Base-by-base conservation (phyloP, 2,113 vertebrate species). In the Nothoprocta perdicaria region DNA sequence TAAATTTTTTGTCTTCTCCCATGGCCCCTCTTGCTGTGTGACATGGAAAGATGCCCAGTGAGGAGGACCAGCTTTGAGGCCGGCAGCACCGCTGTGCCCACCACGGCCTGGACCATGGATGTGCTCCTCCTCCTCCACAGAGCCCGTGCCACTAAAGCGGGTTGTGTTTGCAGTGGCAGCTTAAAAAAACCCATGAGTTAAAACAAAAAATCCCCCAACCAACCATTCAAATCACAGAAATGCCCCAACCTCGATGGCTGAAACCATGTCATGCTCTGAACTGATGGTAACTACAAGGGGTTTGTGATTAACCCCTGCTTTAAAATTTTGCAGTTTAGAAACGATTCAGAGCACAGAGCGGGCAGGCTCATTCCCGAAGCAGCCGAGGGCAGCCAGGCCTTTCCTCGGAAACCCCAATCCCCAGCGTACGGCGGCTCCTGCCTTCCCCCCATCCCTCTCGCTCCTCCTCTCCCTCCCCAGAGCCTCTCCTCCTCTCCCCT, bases 381-480 rank as follows among this genome's bases (percentile, higher is more conserved):
- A 1, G 62, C 66, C 38, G 67, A 75, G 74, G 61, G 41, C 69
- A 86, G 77, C 26, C 24, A 33, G 35, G 50, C 8, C 52, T 52
- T 73, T 86, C 58, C 77, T 84, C 50, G 62, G 50, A 88, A 71
- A 7, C 76, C 38, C 63, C 21, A 18, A 4, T 50, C 80, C 80
- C 88, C 60, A 33, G 6, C 0, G n/a, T 10, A 1, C 1, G 63
- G 21, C 4, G 0, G 23, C 9, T 79, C 48, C 5, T 19, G 19
- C 15, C 43, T 57, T 23, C 19, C 62, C 53, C 48, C 19, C 7
- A 24, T 19, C 31, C 60, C 31, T 71, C 80, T 60, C 41, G 4
- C 68, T 76, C 65, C 84, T 61, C 50, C 43, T 71, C 27, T 53
- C 19, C 18, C 41, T 84, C n/a, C 78, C 61, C 48, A 33, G 46